These are phyloP conservation scores for Pristionchus entomophagus DNA, from an alignment of 2,888 invertebrate species.

Conservation along the genomic window DNA sequence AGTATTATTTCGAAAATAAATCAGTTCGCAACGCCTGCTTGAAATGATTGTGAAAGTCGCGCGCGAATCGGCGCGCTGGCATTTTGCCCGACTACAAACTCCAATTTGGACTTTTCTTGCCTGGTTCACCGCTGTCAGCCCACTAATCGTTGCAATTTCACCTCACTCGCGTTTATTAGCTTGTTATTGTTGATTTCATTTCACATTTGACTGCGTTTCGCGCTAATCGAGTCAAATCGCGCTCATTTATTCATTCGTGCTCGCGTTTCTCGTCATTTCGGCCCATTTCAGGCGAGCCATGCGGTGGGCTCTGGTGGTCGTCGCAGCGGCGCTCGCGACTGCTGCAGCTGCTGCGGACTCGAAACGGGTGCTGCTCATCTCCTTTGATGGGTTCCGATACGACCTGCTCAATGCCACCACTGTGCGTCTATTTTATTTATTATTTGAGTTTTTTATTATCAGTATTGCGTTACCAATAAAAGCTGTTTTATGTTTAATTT, in stretches of 20 bases:
- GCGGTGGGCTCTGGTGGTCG: slow-evolving; percentile 1
- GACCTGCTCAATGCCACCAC: slow-evolving; percentile 58
- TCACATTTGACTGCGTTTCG: background rate
- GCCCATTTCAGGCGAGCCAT: background rate
- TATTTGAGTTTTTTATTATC: background rate
- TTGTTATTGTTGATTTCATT: background rate
- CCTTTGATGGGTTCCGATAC: slow-evolving; percentile 65
- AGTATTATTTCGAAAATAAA: background rate
- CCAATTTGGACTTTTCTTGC: background rate
- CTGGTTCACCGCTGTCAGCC: background rate
- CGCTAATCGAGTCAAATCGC: no score
- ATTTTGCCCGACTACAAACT: background rate
- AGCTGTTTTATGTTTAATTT: background rate
- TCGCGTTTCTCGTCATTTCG: background rate
- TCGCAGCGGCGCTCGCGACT: background rate
- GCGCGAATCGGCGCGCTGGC: background rate
- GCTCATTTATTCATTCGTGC: no score
- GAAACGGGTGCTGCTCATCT: slow-evolving; percentile 56
- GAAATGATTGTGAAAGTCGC: background rate
- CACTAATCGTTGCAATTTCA: background rate
- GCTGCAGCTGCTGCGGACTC: background rate
- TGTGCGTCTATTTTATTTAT: background rate
- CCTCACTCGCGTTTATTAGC: no score
- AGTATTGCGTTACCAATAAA: background rate
- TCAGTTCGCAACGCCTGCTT: background rate